A percentile compares a stretch with the other conserved stretches of the same genome.
Conservation (phyloP, 2,113 vertebrate genomes). For the Psittacus erithacus region DNA sequence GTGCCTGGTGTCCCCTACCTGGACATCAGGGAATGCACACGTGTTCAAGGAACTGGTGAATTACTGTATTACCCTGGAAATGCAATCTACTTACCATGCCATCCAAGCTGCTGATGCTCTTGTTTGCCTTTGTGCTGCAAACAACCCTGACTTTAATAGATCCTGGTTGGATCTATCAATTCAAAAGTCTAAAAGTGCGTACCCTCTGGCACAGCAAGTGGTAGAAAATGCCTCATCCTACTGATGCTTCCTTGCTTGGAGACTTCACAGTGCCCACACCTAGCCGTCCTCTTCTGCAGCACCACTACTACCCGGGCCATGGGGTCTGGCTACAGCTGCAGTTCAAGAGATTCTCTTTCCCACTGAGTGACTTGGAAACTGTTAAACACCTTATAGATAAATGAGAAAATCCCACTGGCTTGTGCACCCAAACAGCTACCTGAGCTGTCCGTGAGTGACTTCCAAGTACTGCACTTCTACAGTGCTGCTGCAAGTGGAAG, state of each 20-base stretch:
- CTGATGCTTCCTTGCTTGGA: neutral
- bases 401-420: fast-evolving
- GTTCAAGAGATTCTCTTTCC: neutral
- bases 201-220: neutral
- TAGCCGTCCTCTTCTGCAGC: neutral
- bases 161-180: neutral
- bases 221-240: neutral
- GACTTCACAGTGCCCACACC: fast-evolving
- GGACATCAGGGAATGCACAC: neutral
- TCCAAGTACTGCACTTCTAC: neutral
- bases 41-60: neutral
- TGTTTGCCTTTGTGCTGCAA: neutral
- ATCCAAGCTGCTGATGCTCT: neutral
- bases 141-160: neutral
- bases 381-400: neutral
- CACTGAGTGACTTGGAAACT: fast-evolving
- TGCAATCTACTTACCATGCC: neutral
- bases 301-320: fast-evolving
- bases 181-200: neutral
- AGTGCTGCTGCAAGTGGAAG: neutral
- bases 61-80: neutral
- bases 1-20: fast-evolving
- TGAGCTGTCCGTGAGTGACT: neutral
- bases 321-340: neutral
- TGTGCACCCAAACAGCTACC: neutral